A percentile compares a stretch with the other conserved stretches of the same genome.
phyloP scores from a whole-genome alignment of 2,113 vertebrate species.

The Thryonomys swinderianus region DNA sequence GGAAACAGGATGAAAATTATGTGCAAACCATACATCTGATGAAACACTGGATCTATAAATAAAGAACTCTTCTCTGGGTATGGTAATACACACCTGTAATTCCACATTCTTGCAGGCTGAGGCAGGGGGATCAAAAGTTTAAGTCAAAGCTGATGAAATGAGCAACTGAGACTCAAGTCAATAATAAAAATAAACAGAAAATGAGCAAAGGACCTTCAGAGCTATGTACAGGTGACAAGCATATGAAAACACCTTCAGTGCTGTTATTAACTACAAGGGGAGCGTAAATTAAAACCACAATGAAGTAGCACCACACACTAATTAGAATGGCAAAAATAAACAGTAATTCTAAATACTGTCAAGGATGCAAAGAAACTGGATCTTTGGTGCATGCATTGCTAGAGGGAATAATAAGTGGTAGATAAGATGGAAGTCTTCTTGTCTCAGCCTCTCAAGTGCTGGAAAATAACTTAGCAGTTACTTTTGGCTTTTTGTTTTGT shows the following conservation, averaged over 20 bases:
- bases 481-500: background rate
- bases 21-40: background rate
- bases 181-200: slow-evolving; percentile 17
- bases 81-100: background rate
- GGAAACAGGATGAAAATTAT: background rate
- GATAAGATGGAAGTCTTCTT: too few species aligned
- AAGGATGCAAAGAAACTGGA: background rate
- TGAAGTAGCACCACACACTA: background rate
- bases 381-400: background rate
- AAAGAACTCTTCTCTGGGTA: background rate
- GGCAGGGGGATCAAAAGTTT: background rate
- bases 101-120: background rate
- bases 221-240: background rate
- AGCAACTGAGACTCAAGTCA: background rate
- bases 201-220: background rate
- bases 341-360: background rate
- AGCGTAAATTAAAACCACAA: background rate
- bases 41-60: background rate
- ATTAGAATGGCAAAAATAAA: background rate
- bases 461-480: background rate
- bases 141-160: background rate
- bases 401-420: background rate
- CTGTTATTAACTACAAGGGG: background rate
- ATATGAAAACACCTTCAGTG: background rate
- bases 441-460: background rate